Base-by-base conservation (phyloP, 1,140 invertebrate genomes). In the Drosophila tani region DNA sequence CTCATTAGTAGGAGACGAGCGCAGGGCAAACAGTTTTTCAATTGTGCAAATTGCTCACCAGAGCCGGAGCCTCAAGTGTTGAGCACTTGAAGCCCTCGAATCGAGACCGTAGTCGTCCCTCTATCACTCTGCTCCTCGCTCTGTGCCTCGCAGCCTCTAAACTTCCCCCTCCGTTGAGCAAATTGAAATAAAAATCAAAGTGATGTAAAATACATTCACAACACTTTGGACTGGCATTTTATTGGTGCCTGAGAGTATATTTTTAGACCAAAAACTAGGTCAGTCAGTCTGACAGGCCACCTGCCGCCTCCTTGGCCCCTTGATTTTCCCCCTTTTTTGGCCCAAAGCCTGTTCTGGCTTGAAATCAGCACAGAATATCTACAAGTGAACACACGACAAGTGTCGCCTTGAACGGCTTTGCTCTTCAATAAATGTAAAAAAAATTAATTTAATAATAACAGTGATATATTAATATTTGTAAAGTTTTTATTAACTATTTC, bases 321-420 rank as follows among this genome's bases (percentile, higher is more conserved):
- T 41, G 35, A 14, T 43, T 27, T 41, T 17, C 55, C 29, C 66
- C 59, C 14, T 17, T 50, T 66, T 40, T 17, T 41, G 24, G 9
- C 38, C 56, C 3, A 56, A 27, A 40, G 19, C 43, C 65, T 35
- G 51, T 32, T 56, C 14, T 32, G n/a, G 45, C 59, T 41, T 43
- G 17, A 70, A 67, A 81, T 81, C 79, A 66, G 66, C 62, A 59
- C 53, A 32, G 32, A 68, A 78, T 71, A 73, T 75, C 64, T 79
- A 75, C 60, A 79, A 82, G 67, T 79, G 71, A 79, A 78, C 81
- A 77, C 66, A 78, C 59, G 67, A 82, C 55, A 74, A 81, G 78
- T 85, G 82, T 84, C 68, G 80, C 65, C 81, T 76, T 75, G 60
- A 67, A 70, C 41, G 32, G 46, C 46, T 75, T 43, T 21, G 47